These are phyloP conservation scores for Calephelis perditalis DNA, from an alignment of 2,888 invertebrate species.

Conservation along the genomic window DNA sequence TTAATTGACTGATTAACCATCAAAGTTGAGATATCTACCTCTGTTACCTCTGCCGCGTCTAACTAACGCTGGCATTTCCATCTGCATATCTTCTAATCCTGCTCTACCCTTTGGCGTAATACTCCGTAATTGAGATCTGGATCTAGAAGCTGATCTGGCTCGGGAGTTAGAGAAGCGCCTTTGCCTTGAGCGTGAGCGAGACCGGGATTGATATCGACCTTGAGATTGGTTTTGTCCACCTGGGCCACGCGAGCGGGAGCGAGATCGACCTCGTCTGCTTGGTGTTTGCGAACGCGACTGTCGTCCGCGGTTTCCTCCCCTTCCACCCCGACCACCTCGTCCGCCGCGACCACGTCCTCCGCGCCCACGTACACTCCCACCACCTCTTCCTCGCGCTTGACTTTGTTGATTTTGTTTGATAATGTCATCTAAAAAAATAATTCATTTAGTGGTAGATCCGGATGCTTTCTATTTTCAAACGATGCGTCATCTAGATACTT, in stretches of 20 bases:
- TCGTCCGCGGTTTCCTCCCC: constrained; percentile 42
- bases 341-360: constrained; percentile 39
- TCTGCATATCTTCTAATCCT: constrained; percentile 49
- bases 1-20: too few species aligned
- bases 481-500: constrained; percentile 21
- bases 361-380: constrained; percentile 35
- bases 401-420: constrained; percentile 58
- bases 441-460: background rate
- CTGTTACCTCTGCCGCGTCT: constrained; percentile 45
- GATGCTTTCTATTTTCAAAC: constrained; percentile 17
- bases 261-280: constrained; percentile 32
- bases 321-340: constrained; percentile 39
- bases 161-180: constrained; percentile 46
- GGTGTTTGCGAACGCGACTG: constrained; percentile 27
- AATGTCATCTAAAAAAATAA: constrained; percentile 51
- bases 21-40: constrained; percentile 29
- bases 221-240: constrained; percentile 34
- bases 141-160: constrained; percentile 50
- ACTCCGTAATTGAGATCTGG: constrained; percentile 55
- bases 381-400: constrained; percentile 55
- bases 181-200: constrained; percentile 40
- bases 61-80: constrained; percentile 48
- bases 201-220: constrained; percentile 43
- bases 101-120: constrained; percentile 64
- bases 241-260: constrained; percentile 29